These are phyloP conservation scores for Enteromius trimaculatus DNA, from an alignment of 2,797 vertebrate genomes.

Conservation along the genomic window DNA sequence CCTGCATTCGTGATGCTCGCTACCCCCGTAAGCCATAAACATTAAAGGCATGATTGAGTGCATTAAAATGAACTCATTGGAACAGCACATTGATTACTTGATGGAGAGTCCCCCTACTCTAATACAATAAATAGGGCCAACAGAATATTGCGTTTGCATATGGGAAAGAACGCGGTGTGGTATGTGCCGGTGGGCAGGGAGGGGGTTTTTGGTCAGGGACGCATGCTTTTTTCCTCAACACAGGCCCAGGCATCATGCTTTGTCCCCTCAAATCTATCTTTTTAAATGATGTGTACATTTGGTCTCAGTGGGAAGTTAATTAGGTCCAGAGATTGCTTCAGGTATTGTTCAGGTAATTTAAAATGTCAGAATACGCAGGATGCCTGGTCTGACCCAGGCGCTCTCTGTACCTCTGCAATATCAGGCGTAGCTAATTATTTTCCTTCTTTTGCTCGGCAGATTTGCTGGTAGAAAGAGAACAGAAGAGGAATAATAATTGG, in stretches of 20 bases:
- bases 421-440: slow-evolving; percentile 88
- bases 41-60: slow-evolving; percentile 96
- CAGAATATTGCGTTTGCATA: slow-evolving; percentile 65
- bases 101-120: slow-evolving; percentile 76
- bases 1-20: slow-evolving; percentile 91
- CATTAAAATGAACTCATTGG: slow-evolving; percentile 98
- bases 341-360: slow-evolving; percentile 90
- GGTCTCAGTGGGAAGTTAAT: slow-evolving; percentile 88
- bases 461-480: slow-evolving; percentile 74
- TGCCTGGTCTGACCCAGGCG: slow-evolving; percentile 73
- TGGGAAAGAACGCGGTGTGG: slow-evolving; percentile 56
- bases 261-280: slow-evolving; percentile 72
- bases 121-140: slow-evolving; percentile 70
- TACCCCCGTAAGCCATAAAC: slow-evolving; percentile 93
- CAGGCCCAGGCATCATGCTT: slow-evolving; percentile 59
- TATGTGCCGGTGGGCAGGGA: slow-evolving; percentile 30
- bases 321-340: slow-evolving; percentile 88
- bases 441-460: slow-evolving; percentile 59
- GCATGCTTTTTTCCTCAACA: slow-evolving; percentile 3
- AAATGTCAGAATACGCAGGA: slow-evolving; percentile 84
- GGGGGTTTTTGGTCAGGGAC: background rate
- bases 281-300: slow-evolving; percentile 75
- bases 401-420: slow-evolving; percentile 76
- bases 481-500: slow-evolving; percentile 79
- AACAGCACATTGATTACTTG: slow-evolving; percentile 96